These are phyloP conservation scores for Papilio xuthus DNA, from an alignment of 1,140 invertebrate genomes.

Conservation along the genomic window DNA sequence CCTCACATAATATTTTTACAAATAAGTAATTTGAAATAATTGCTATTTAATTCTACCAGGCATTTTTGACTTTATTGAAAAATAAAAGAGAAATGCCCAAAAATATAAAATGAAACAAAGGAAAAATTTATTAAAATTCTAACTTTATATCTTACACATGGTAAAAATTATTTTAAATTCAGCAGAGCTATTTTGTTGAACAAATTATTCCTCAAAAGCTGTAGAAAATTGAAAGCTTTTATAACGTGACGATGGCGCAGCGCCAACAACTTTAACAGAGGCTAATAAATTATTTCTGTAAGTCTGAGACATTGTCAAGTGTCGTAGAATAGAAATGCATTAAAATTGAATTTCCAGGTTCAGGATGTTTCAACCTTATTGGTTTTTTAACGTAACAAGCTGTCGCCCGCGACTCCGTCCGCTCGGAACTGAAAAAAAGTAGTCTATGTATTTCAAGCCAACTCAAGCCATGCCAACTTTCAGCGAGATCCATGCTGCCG, in stretches of 20 bases:
- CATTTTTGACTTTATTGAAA: not conserved
- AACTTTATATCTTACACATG: not conserved
- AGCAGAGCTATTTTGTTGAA: slow-evolving; percentile 14
- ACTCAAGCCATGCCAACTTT: too few species aligned
- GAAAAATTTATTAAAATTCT: not conserved
- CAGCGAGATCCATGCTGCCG: too few species aligned
- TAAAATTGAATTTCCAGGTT: slow-evolving; percentile 29
- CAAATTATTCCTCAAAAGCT: slow-evolving; percentile 27
- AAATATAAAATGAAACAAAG: not conserved
- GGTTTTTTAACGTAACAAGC: not conserved
- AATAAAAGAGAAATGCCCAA: not conserved
- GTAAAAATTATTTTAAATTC: slow-evolving; percentile 5
- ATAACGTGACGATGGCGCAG: slow-evolving; percentile 29
- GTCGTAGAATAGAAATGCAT: slow-evolving; percentile 22
- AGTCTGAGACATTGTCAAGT: slow-evolving; percentile 34
- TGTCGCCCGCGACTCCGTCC: too few species aligned
- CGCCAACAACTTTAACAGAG: slow-evolving; percentile 32
- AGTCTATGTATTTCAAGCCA: too few species aligned
- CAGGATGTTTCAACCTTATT: not conserved
- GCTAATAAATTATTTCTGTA: slow-evolving; percentile 34
- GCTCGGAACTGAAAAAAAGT: too few species aligned
- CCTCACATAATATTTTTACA: not conserved
- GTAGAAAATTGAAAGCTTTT: slow-evolving; percentile 30
- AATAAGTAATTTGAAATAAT: not conserved
- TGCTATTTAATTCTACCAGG: not conserved